These are phyloP conservation scores for Bombus vancouverensis DNA, from an alignment of 1,140 invertebrate genomes.

Conservation along the genomic window DNA sequence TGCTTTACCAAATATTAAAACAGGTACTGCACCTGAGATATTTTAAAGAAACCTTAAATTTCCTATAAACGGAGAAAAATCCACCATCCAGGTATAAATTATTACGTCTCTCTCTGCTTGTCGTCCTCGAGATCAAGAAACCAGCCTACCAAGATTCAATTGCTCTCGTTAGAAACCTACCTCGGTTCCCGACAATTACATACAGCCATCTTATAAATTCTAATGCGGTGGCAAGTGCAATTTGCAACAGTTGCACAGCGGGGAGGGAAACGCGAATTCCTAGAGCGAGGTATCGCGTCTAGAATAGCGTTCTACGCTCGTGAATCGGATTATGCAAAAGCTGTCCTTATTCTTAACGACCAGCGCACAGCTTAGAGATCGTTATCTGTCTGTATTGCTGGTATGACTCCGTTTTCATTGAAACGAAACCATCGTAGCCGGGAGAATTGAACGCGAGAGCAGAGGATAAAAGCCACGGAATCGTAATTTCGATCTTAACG, in stretches of 20 bases:
- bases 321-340: slow-evolving; percentile 51
- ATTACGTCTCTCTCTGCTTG: no score
- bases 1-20: no score
- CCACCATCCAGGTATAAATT: no score
- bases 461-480: background rate
- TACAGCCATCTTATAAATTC: background rate
- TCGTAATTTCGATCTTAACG: slow-evolving; percentile 45
- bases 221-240: slow-evolving; percentile 18
- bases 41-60: no score
- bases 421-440: slow-evolving; percentile 10
- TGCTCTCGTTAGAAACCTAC: slow-evolving; percentile 17
- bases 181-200: background rate
- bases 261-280: slow-evolving; percentile 19
- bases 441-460: slow-evolving; percentile 14
- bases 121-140: background rate
- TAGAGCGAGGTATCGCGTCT: slow-evolving; percentile 11
- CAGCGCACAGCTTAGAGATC: slow-evolving; percentile 5
- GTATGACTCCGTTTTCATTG: slow-evolving; percentile 28
- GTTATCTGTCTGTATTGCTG: slow-evolving; percentile 2
- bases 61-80: no score
- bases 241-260: slow-evolving; percentile 5
- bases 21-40: no score
- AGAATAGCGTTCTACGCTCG: slow-evolving; percentile 3
- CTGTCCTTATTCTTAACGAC: slow-evolving; percentile 52
- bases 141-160: slow-evolving; percentile 4